Conservation (phyloP, 2,888 invertebrate species). For the Callimorpha dominula region DNA sequence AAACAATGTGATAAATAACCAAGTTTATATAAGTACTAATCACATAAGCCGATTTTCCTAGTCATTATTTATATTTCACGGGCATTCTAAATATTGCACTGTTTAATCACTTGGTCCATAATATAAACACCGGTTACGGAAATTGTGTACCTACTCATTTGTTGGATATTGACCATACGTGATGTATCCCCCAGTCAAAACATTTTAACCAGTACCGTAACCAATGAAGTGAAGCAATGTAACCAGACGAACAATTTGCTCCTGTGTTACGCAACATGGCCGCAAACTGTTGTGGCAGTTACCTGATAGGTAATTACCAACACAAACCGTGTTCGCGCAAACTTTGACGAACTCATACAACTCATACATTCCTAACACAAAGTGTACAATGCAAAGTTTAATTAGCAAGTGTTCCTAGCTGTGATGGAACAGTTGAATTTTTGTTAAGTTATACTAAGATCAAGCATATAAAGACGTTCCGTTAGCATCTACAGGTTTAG, state of each 20-base stretch:
- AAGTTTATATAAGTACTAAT: no score
- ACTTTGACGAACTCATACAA: conserved; percentile 46
- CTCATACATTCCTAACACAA: conserved; percentile 34
- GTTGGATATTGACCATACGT: no score
- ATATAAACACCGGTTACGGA: no score
- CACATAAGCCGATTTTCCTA: no score
- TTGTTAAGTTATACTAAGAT: conserved; percentile 28
- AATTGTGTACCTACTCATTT: no score
- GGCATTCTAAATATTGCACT: no score
- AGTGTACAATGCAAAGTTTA: conserved; percentile 49
- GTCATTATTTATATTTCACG: no score
- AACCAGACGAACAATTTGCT: conserved; percentile 31
- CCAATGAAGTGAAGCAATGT: no score
- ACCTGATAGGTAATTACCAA: conserved; percentile 47
- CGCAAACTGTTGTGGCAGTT: conserved; percentile 45
- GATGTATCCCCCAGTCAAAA: not conserved
- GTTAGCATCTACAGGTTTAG: not conserved
- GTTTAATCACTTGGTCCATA: no score
- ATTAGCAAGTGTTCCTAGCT: conserved; percentile 44
- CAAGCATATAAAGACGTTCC: not conserved
- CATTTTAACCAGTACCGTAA: conserved; percentile 2
- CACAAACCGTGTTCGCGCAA: conserved; percentile 44
- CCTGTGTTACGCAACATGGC: conserved; percentile 23
- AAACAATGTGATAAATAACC: no score
- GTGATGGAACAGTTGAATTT: conserved; percentile 33